Conservation (phyloP, 1,140 invertebrate species). For the Scaptomyza pallida region DNA sequence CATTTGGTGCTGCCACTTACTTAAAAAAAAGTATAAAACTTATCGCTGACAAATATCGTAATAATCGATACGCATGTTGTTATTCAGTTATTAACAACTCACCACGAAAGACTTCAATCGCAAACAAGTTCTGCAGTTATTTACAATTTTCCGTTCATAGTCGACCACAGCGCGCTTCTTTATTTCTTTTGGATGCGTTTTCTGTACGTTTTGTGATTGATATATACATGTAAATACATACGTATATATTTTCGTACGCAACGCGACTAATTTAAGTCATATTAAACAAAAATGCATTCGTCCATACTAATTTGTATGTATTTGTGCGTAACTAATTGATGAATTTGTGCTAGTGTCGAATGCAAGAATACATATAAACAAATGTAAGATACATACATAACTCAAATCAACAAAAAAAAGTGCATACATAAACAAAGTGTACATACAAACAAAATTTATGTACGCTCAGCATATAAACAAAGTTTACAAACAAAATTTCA, state of each 20-base stretch:
- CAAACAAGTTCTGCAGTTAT: slow-evolving; percentile 69
- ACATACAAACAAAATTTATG: slow-evolving; percentile 22
- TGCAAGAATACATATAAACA: slow-evolving; percentile 43
- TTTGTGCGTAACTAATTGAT: slow-evolving; percentile 23
- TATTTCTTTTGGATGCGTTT: slow-evolving; percentile 41
- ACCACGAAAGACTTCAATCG: slow-evolving; percentile 69
- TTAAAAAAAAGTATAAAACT: not conserved
- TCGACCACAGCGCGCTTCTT: slow-evolving; percentile 40
- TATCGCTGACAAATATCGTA: slow-evolving; percentile 24
- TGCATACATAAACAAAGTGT: slow-evolving; percentile 25
- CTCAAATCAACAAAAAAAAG: slow-evolving; percentile 5
- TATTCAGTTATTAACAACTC: slow-evolving; percentile 40
- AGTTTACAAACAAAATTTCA: slow-evolving; percentile 12
- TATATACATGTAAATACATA: slow-evolving; percentile 15
- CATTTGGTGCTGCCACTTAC: slow-evolving; percentile 28
- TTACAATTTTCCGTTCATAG: slow-evolving; percentile 58
- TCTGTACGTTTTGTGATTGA: slow-evolving; percentile 35
- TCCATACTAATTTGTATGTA: slow-evolving; percentile 7
- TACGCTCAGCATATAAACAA: not conserved
- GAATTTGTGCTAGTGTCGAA: slow-evolving; percentile 31
- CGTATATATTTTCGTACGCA: not conserved
- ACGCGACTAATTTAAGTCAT: slow-evolving; percentile 17
- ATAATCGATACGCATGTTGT: slow-evolving; percentile 33
- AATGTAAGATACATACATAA: slow-evolving; percentile 13
- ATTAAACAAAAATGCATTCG: slow-evolving; percentile 17